Base-by-base conservation (phyloP, 2,113 vertebrate species). In the Desmodus rotundus region DNA sequence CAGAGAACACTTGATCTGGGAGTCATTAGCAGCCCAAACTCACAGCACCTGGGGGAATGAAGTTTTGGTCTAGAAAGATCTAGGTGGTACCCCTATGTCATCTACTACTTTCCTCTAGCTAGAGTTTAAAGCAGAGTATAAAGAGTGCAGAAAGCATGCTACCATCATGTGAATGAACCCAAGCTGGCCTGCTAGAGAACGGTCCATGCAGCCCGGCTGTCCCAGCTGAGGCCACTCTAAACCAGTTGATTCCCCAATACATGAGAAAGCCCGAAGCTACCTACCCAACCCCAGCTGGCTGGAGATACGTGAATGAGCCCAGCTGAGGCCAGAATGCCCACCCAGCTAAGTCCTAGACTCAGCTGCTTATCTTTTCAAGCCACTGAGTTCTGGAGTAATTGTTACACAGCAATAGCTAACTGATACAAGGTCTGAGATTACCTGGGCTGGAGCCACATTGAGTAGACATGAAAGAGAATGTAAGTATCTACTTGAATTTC, bases 281-380 rank as follows among this genome's bases (percentile, higher is more conserved):
- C 72, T 3, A 14, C 12, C 24, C 41, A 17, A 2, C 1, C 26
- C 14, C 8, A 31, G 31, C 20, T 31, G 33, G n/a, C 41, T 41
- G 73, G 16, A 26, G 43, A 22, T 2, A 10, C 3, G 28, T 2
- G 28, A 13, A 0, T 0, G 13, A 72, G 28, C 9, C 80, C 33
- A 31, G 38, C 14, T 3, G 28, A 90, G 50, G 14, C 67, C 43
- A 43, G 67, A 41, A 38, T 5, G 24, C 15, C 31, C 4, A 28
- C 76, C 33, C 14, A 45, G 65, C 20, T 2, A n/a, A 77, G 47
- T 50, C n/a, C 26, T 19, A 65, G 52, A 31, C 31, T 61, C 54
- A 43, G 4, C 4, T 63, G 41, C 36, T 38, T 41, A 33, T 52
- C 3, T 38, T 31, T 87, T 82, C 16, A 43, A 58, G 81, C 38